phyloP scores from a whole-genome alignment of 2,888 invertebrate species.

The Lasius fuliginosus region DNA sequence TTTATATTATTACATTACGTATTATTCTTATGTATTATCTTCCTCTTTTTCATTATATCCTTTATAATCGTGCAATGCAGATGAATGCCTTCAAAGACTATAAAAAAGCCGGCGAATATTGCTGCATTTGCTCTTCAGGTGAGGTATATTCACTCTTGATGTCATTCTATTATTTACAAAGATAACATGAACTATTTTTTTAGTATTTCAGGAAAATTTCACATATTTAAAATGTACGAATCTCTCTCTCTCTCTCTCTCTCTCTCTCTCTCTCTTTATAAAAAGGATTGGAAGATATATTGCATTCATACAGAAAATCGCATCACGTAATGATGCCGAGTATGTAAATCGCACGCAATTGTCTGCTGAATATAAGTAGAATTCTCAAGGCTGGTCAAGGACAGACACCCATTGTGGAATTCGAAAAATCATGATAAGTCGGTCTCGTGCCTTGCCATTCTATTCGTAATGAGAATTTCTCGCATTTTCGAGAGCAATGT shows the following conservation, averaged over 20 bases:
- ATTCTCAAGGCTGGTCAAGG: constrained; percentile 69
- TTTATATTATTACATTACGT: too few relatives aligned
- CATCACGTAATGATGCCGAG: constrained; percentile 52
- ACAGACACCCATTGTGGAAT: constrained; percentile 62
- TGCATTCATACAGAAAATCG: constrained; percentile 27
- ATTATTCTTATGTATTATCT: too few relatives aligned
- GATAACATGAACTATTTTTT: neutral
- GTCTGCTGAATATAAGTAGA: constrained; percentile 66
- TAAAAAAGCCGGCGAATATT: neutral
- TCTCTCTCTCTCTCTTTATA: neutral
- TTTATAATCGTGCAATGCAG: neutral
- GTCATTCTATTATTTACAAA: neutral
- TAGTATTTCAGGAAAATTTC: neutral
- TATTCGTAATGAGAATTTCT: constrained; percentile 81
- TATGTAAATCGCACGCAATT: constrained; percentile 68
- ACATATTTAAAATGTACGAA: neutral
- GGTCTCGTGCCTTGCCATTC: constrained; percentile 28
- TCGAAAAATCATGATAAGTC: constrained; percentile 71
- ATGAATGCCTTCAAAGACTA: neutral
- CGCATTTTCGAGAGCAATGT: constrained; percentile 74
- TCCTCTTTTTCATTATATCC: neutral
- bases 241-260: too few relatives aligned
- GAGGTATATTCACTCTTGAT: neutral
- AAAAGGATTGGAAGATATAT: neutral
- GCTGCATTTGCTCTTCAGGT: neutral